Percentiles rank a stretch among this genome's conserved stretches.
These are phyloP conservation scores for Anisognathus igniventris DNA, from an alignment of 2,797 vertebrate genomes.

Conservation along the genomic window DNA sequence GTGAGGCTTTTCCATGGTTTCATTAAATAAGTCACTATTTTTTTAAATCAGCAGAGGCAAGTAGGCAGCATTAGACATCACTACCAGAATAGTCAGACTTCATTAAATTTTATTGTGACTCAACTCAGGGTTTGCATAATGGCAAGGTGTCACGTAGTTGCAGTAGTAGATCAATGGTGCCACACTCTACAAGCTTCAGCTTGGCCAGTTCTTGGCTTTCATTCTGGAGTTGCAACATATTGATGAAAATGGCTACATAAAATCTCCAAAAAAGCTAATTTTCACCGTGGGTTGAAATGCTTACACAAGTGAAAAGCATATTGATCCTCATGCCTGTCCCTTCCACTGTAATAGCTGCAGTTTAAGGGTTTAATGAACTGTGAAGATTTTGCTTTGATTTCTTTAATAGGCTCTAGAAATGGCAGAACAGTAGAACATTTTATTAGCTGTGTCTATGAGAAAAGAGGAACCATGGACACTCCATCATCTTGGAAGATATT, in stretches of 20 bases:
- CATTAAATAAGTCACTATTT: slow-evolving; percentile 26
- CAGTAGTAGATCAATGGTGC: not conserved
- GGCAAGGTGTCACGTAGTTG: not conserved
- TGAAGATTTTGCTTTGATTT: slow-evolving; percentile 10
- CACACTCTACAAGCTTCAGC: not conserved
- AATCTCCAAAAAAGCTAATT: not conserved
- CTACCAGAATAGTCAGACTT: slow-evolving; percentile 15
- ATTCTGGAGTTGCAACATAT: not conserved
- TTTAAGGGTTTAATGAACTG: not conserved
- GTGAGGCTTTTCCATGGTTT: slow-evolving; percentile 10
- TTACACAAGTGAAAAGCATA: not conserved
- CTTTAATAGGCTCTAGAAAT: not conserved
- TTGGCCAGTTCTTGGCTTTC: not conserved
- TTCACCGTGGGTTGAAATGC: not conserved
- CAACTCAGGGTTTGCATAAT: not conserved
- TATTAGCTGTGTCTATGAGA: not conserved
- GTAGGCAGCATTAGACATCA: not conserved
- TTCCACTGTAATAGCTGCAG: not conserved
- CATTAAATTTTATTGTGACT: slow-evolving; percentile 13
- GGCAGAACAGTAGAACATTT: not conserved
- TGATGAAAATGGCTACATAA: not conserved
- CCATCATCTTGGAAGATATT: not conserved
- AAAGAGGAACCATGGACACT: not conserved
- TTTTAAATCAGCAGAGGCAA: not conserved
- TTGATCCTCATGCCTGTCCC: not conserved